Evolutionary conservation across 2,888 invertebrate genomes (phyloP), one percentile per base, ranked within the genome.

Genomic region (Phortica okadai): DNA sequence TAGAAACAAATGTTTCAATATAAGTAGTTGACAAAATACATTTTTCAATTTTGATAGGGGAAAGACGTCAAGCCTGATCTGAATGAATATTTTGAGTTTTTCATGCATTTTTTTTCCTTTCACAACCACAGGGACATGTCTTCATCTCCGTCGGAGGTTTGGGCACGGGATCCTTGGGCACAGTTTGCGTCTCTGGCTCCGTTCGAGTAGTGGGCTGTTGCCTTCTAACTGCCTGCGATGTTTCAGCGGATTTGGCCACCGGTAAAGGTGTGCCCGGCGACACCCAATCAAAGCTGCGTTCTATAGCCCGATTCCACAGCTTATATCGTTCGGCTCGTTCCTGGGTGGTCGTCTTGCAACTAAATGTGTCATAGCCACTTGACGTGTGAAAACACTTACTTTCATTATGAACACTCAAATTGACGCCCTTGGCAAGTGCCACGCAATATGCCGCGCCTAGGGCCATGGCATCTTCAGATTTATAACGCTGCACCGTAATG

Each of bases 251-350:
- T 25, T 6, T 25, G 4, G 59, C 16, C 8, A 8, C 16, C 16
- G n/a, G 59, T 16, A 59, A 59, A 25, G 64, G 25, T 33, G 25
- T 33, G 8, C 16, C 16, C 2, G 25, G 16, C 1, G 64, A 14
- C 42, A 95, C 95, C 98, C 98, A 98, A 80, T 97, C 96, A 85
- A 97, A 94, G 56, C 97, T 96, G 56, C 97, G 93, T 88, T 97
- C 95, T 1, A 98, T 97, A 0, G 98, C 98, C 94, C 96, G 96
- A 92, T 97, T 97, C 98, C 98, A 98, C 92, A 96, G 96, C 2
- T 94, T 95, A 91, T 96, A 97, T 80, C 97, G 93, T 2, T 94
- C 93, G 89, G 96, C 95, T 78, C 97, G 94, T 89, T 97, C 96
- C 89, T 95, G 94, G 77, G 94, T 93, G 0, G 95, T 94, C n/a